A percentile compares a stretch with the other conserved stretches of the same genome.
These are phyloP conservation scores for Metallyticus violacea DNA, from an alignment of 2,888 invertebrate species.

Conservation along the genomic window DNA sequence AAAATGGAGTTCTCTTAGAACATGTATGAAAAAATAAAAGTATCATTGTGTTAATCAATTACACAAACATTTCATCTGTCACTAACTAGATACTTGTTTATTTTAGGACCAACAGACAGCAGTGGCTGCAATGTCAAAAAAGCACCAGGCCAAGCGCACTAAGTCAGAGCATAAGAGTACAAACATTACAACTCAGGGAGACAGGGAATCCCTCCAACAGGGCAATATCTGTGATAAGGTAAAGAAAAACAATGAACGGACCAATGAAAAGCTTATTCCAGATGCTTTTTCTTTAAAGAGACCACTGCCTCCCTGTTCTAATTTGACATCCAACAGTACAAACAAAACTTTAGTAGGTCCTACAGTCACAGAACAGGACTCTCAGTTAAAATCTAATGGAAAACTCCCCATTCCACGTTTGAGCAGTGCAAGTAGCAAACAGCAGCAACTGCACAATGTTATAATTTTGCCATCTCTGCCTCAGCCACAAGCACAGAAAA, in stretches of 20 bases:
- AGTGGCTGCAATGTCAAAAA: background rate
- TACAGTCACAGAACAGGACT: background rate
- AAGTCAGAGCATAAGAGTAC: background rate
- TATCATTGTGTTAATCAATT: no score
- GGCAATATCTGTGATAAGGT: conserved; percentile 6
- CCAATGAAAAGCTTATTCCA: background rate
- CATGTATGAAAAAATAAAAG: no score
- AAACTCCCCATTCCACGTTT: conserved; percentile 33
- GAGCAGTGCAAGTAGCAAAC: conserved; percentile 13
- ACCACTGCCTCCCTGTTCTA: background rate
- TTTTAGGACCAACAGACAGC: background rate
- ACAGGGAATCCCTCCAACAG: background rate
- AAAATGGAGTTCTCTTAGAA: no score
- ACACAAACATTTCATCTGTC: no score
- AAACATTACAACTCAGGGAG: conserved; percentile 17
- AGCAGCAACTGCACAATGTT: conserved; percentile 38
- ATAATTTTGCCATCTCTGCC: conserved; percentile 48
- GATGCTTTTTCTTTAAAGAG: background rate
- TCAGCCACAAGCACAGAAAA: conserved; percentile 50
- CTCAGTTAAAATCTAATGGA: background rate
- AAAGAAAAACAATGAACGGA: background rate
- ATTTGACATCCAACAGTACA: background rate
- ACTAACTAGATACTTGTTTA: background rate
- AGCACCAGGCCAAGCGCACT: background rate
- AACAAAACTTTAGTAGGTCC: background rate